Base-by-base conservation (phyloP, 2,888 invertebrate genomes). In the Macrophya annulata region DNA sequence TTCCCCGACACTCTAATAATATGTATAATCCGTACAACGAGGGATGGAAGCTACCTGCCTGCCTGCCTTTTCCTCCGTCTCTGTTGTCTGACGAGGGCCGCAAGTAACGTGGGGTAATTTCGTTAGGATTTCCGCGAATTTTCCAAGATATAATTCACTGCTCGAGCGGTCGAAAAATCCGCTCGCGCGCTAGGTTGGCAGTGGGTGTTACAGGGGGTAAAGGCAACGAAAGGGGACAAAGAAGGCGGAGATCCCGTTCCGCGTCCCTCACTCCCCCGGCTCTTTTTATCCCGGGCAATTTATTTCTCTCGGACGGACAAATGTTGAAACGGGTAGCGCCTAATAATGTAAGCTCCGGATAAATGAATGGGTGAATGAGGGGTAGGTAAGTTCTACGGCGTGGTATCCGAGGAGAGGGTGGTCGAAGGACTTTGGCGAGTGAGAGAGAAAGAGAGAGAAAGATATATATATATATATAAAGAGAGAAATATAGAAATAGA, bases 291-390 rank as follows among this genome's bases (percentile, higher is more conserved):
- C 77, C 77, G 59, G 86, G 88, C 88, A 89, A 91, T 91, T 89
- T 89, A 88, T 91, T 90, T 89, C 88, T 88, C 84, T 88, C 87
- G 89, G 88, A 87, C 88, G 88, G 89, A 90, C 90, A 89, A 91
- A 91, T 89, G 90, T 88, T 89, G 88, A 89, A 90, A 89, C 89
- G 87, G 87, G 88, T 88, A 90, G 89, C 89, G 89, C 89, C 90
- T 91, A 90, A 91, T 92, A 92, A 92, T 90, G 90, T 90, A 90
- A 90, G 89, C 89, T 88, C 72, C 79, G 87, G 89, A 90, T 89
- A 91, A 90, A 91, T 89, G 89, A 90, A 90, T 88, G 89, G 88
- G 85, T 82, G 86, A 87, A 88, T 82, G 82, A 51, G 84, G 65
- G 79, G 62, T 86, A 86, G 83, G 71, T 48, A 51, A 68, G 83